Evolutionary conservation across 2,113 vertebrate genomes (phyloP).

Genomic region (Sus scrofa): T2T-Sscrofa CM000812.6:19514001-19514500

Average conservation of each 20-base stretch:
- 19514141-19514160: background rate
- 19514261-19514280: background rate
- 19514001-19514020: background rate
- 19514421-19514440: background rate
- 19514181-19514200: background rate
- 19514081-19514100: background rate
- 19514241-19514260: background rate
- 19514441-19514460: background rate
- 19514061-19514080: background rate
- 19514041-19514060: background rate
- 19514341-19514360: background rate
- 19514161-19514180: constrained; percentile 12
- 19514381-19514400: background rate
- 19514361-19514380: background rate
- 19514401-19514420: background rate
- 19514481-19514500: background rate
- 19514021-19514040: background rate
- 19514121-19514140: background rate
- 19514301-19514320: background rate
- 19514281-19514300: background rate
- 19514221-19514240: background rate
- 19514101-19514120: background rate
- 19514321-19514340: background rate
- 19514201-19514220: constrained; percentile 19
- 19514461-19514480: background rate